These are phyloP conservation scores for Cygnus olor DNA, from an alignment of 2,797 vertebrate species.

Conservation along the genomic window DNA sequence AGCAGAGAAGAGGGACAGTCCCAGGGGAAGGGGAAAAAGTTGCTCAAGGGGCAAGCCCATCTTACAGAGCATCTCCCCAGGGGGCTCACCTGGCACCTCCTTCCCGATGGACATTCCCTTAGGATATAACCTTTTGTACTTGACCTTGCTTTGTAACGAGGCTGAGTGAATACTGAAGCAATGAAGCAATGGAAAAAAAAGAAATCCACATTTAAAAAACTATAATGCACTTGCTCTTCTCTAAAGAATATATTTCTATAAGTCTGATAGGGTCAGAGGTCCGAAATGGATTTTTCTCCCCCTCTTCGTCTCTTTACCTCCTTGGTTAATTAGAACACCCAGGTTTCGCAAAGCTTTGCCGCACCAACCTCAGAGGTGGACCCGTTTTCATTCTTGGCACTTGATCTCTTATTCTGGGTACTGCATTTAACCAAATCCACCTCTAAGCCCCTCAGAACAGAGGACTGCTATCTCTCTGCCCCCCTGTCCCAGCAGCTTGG, in stretches of 20 bases:
- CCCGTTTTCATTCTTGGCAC: neutral
- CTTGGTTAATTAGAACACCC: neutral
- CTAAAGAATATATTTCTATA: neutral
- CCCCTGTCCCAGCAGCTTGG: accelerated
- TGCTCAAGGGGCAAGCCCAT: neutral
- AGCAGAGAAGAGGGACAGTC: neutral
- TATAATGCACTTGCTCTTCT: neutral
- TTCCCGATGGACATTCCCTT: neutral
- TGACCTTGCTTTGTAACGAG: neutral
- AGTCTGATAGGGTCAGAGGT: neutral
- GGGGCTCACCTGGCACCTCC: neutral
- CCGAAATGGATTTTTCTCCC: neutral
- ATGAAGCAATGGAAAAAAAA: neutral
- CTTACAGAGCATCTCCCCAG: neutral
- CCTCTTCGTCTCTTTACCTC: neutral
- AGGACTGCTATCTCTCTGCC: neutral
- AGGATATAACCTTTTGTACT: neutral
- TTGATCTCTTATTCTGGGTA: neutral
- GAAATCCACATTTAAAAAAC: neutral
- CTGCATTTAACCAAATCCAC: neutral
- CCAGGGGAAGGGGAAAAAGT: neutral
- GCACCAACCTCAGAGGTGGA: neutral
- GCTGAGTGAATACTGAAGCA: accelerated
- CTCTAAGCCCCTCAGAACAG: constrained; percentile 9
- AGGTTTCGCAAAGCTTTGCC: neutral